phyloP scores from a whole-genome alignment of 2,797 vertebrate species.

The Anomalospiza imberbis region DNA sequence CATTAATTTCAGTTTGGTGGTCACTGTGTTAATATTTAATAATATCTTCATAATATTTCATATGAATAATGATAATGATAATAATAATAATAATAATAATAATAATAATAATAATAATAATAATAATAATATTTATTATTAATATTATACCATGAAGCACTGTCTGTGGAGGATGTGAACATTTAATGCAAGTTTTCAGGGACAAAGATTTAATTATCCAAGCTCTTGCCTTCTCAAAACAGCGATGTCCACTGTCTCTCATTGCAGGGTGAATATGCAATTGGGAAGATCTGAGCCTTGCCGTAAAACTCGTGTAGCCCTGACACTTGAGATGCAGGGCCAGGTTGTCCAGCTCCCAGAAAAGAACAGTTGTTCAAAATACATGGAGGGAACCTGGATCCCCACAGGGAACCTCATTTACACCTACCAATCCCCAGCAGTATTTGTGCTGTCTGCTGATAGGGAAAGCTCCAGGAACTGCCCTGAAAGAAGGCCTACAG shows the following conservation, averaged over 20 bases:
- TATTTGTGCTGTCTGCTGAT: background rate
- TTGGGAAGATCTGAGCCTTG: background rate
- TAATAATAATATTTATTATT: background rate
- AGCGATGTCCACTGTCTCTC: background rate
- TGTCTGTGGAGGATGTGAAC: background rate
- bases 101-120: background rate
- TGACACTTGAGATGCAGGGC: background rate
- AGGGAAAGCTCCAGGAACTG: background rate
- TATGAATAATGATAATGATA: background rate
- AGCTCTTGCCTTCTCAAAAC: background rate
- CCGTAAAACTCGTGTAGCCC: background rate
- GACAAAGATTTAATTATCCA: background rate
- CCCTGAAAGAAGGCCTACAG: background rate
- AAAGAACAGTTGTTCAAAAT: constrained; percentile 1
- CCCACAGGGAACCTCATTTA: background rate
- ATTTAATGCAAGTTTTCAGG: background rate
- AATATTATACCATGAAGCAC: background rate
- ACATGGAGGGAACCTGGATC: background rate
- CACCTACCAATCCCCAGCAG: background rate
- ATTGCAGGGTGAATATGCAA: background rate
- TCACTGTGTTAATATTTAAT: background rate
- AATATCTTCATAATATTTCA: background rate
- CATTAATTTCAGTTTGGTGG: background rate
- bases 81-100: background rate
- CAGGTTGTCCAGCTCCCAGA: background rate